Conservation (phyloP, 2,888 invertebrate species). For the Nomada fucata region DNA sequence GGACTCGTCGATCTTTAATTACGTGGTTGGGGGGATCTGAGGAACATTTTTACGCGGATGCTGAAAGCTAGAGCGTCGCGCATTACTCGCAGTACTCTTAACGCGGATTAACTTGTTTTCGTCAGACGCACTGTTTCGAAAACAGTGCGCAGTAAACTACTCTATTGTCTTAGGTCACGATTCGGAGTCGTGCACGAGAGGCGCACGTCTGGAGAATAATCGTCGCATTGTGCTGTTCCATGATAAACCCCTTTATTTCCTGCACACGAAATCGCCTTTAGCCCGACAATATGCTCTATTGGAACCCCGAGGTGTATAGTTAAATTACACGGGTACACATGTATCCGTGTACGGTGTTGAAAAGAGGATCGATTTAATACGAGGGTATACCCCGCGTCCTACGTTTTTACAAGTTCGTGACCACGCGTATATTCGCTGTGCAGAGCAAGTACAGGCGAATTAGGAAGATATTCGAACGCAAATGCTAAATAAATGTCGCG, state of each 20-base stretch:
- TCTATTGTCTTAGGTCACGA: slow-evolving; percentile 43
- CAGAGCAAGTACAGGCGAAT: not conserved
- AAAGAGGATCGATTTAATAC: too few relatives aligned
- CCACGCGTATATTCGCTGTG: too few relatives aligned
- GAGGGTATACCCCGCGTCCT: too few relatives aligned
- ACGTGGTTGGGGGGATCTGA: not conserved
- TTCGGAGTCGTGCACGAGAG: slow-evolving; percentile 24
- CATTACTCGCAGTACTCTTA: not conserved
- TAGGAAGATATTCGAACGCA: slow-evolving; percentile 2
- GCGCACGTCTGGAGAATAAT: slow-evolving; percentile 34
- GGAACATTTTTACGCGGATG: not conserved
- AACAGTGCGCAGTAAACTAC: slow-evolving; percentile 4
- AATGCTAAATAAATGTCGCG: not conserved
- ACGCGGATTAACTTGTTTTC: not conserved
- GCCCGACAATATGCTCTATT: not conserved
- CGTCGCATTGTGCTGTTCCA: slow-evolving; percentile 13
- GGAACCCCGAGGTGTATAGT: not conserved
- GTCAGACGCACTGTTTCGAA: not conserved
- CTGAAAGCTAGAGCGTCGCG: too few relatives aligned
- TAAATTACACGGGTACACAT: not conserved
- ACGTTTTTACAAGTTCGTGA: too few relatives aligned
- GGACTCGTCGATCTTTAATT: slow-evolving; percentile 3
- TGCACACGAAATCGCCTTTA: slow-evolving; percentile 36
- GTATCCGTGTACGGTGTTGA: too few relatives aligned
- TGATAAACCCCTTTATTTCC: slow-evolving; percentile 49